Percentiles rank a stretch among this genome's conserved stretches.
These are phyloP conservation scores for Bacillus rossius DNA, from an alignment of 1,140 invertebrate species.

Conservation along the genomic window DNA sequence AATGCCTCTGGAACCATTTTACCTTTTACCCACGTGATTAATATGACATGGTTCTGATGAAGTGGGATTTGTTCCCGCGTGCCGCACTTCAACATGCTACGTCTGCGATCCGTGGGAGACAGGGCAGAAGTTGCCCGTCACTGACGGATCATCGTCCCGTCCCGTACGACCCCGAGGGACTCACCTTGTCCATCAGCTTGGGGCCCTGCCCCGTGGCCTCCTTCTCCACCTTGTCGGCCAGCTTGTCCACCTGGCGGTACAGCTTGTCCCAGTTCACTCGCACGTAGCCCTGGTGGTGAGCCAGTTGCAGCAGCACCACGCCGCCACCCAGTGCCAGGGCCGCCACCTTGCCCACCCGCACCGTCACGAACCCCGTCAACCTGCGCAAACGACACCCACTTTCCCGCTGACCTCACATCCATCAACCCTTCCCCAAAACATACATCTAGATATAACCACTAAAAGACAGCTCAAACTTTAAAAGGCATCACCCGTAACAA, in stretches of 20 bases:
- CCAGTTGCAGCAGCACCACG: constrained; percentile 84
- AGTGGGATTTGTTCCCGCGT: too few relatives aligned
- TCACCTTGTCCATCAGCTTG: constrained; percentile 74
- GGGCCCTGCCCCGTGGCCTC: constrained; percentile 63
- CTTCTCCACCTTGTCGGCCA: constrained; percentile 73
- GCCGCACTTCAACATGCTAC: too few relatives aligned
- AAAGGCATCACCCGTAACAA: too few relatives aligned
- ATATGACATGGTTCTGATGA: too few relatives aligned
- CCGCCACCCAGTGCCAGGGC: constrained; percentile 84
- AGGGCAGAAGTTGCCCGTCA: too few relatives aligned
- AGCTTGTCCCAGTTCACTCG: constrained; percentile 88
- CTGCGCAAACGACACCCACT: constrained; percentile 44
- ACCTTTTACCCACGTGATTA: too few relatives aligned
- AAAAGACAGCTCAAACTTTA: not conserved
- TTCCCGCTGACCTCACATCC: not conserved
- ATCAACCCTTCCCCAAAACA: not conserved
- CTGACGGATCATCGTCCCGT: too few relatives aligned
- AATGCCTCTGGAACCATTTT: too few relatives aligned
- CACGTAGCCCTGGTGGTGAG: constrained; percentile 87
- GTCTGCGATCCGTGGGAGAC: too few relatives aligned
- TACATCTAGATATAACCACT: not conserved
- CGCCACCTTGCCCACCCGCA: constrained; percentile 88
- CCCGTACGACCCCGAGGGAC: too few relatives aligned
- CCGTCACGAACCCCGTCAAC: constrained; percentile 82
- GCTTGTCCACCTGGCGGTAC: constrained; percentile 72